A percentile compares a stretch with the other conserved stretches of the same genome.
These are phyloP conservation scores for Hybognathus amarus DNA, from an alignment of 2,797 vertebrate species.

Conservation along the genomic window DNA sequence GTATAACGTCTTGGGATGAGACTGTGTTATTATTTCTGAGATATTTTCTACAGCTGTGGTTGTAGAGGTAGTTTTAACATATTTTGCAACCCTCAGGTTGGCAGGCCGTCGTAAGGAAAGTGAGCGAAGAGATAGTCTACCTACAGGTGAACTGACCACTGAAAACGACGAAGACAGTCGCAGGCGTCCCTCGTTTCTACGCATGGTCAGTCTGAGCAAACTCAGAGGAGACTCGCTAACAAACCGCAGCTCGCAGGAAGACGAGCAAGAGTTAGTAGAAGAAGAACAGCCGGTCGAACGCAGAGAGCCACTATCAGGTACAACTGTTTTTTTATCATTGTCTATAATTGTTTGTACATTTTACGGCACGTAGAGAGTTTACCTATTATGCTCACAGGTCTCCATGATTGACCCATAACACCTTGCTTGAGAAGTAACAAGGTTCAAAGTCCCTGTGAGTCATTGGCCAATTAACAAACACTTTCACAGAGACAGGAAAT, in stretches of 20 bases:
- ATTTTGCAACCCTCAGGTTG: slow-evolving; percentile 66
- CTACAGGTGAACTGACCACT: slow-evolving; percentile 72
- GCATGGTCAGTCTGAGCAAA: slow-evolving; percentile 81
- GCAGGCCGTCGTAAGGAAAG: slow-evolving; percentile 78
- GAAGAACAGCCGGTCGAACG: slow-evolving; percentile 75
- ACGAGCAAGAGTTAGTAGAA: slow-evolving; percentile 75
- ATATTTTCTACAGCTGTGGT: too few species aligned
- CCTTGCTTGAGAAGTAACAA: slow-evolving; percentile 55
- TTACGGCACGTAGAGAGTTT: slow-evolving; percentile 11
- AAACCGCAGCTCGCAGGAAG: slow-evolving; percentile 77
- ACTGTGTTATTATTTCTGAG: too few species aligned
- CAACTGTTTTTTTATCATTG: slow-evolving; percentile 7
- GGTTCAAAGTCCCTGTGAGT: slow-evolving; percentile 64
- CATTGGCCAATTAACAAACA: slow-evolving; percentile 67
- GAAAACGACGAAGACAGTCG: slow-evolving; percentile 72
- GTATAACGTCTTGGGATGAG: too few species aligned
- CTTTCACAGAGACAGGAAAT: slow-evolving; percentile 74
- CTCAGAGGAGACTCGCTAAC: slow-evolving; percentile 81
- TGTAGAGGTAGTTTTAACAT: not conserved
- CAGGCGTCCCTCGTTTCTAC: slow-evolving; percentile 83
- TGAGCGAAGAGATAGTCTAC: slow-evolving; percentile 78
- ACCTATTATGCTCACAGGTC: slow-evolving; percentile 11
- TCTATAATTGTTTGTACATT: slow-evolving; percentile 1
- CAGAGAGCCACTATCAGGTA: slow-evolving; percentile 83
- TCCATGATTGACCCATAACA: slow-evolving; percentile 52